Evolutionary conservation across 2,888 invertebrate species (phyloP), one percentile per base, ranked within the genome.

Genomic region (Bombylius discolor): DNA sequence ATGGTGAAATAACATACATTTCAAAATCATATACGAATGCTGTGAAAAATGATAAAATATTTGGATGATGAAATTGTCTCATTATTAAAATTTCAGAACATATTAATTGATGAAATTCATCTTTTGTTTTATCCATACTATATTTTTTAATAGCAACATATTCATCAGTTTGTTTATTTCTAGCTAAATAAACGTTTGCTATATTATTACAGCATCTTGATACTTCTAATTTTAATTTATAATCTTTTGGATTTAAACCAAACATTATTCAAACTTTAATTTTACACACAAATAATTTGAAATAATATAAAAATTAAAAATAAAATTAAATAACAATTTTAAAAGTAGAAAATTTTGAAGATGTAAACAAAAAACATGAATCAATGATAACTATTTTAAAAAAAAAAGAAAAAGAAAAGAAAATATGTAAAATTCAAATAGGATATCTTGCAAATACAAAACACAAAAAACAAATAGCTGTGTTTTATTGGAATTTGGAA

Each of bases 31-130:
- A 78, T 2, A 91, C 85, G 73, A 92, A 93, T 5, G 87, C 81
- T 42, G 84, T 82, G 62, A 84, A 75, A 68, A 86, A 85, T 34
- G 84, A 82, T 48, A 91, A 76, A 54, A 94, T 81, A 70, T 90
- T 88, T 5, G 82, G 79, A 73, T 93, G 92, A 61, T 84, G 82
- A 23, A 93, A 76, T 67, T 89, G 87, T 60, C 84, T 81, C 59
- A 86, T 85, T 56, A 85, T 79, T 51, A 83, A 76, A 57, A 93
- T 84, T 75, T 94, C 93, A 73, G 86, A 81, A 81, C 88, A 79
- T 57, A 84, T 64, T 58, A 65, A 63, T 56, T 63, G 64, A 11
- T 79, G 79, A 23, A 23, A 23, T 64, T 85, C 82, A 51, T 80
- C 78, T 63, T 80, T 81, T 23, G 80, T 79, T 66, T 81, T 81